phyloP scores from a whole-genome alignment of 2,888 invertebrate species.

The Phragmatobia fuliginosa region DNA sequence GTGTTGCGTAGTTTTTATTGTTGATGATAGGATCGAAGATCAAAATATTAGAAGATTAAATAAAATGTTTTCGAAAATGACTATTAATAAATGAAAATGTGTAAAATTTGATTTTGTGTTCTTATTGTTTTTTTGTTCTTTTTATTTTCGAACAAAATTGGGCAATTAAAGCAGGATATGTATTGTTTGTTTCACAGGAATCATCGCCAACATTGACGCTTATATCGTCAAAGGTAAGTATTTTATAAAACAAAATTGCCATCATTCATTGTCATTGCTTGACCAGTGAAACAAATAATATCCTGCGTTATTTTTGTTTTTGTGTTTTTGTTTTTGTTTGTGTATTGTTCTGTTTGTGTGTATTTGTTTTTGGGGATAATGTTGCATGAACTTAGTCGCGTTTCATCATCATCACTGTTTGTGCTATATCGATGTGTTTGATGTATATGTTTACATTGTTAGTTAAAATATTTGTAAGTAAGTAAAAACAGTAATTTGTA shows the following conservation, averaged over 20 bases:
- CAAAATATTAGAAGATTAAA: neutral
- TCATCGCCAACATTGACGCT: slow-evolving; percentile 92
- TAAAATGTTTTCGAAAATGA: neutral
- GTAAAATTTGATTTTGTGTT: slow-evolving; percentile 11
- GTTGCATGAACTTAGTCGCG: slow-evolving; percentile 47
- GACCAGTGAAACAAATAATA: slow-evolving; percentile 66
- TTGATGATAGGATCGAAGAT: neutral
- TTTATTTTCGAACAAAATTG: slow-evolving; percentile 42
- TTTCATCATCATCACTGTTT: slow-evolving; percentile 50
- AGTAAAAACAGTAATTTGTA: slow-evolving; percentile 12
- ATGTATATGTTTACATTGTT: slow-evolving; percentile 30
- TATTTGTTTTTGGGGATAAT: slow-evolving; percentile 22
- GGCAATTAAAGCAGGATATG: slow-evolving; percentile 79
- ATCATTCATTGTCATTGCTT: slow-evolving; percentile 65
- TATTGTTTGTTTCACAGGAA: slow-evolving; percentile 89
- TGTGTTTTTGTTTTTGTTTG: slow-evolving; percentile 19
- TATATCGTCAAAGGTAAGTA: slow-evolving; percentile 92
- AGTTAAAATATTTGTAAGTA: slow-evolving; percentile 15
- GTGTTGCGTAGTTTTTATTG: neutral
- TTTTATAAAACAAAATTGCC: slow-evolving; percentile 50
- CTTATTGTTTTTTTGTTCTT: slow-evolving; percentile 32
- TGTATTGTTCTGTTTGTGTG: slow-evolving; percentile 18
- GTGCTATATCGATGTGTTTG: slow-evolving; percentile 43
- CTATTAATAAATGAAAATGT: neutral
- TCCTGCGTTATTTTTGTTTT: slow-evolving; percentile 60